Conservation (phyloP, 2,888 invertebrate species). For the Eristalis arbustorum region DNA sequence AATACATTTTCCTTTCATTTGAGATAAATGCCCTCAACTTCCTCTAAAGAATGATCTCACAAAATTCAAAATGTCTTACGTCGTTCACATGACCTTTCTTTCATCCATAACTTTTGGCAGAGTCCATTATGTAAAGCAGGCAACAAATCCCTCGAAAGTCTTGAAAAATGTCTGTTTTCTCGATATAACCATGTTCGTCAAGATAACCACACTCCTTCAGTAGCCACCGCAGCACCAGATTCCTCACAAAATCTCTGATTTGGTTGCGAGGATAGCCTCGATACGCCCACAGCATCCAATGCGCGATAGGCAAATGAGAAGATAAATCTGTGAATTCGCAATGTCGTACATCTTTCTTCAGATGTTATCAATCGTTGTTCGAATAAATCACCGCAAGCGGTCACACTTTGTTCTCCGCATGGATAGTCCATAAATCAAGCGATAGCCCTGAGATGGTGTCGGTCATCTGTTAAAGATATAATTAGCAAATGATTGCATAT, state of each 20-base stretch:
- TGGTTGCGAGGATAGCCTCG: background rate
- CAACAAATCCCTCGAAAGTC: too few relatives aligned
- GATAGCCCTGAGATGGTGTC: conserved; percentile 19
- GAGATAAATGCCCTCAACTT: too few relatives aligned
- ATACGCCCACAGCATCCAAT: background rate
- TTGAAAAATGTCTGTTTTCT: too few relatives aligned
- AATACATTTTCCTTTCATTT: too few relatives aligned
- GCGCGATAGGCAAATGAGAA: background rate
- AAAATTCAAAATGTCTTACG: too few relatives aligned
- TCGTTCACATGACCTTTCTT: too few relatives aligned
- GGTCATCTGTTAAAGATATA: conserved; percentile 17
- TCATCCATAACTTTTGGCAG: too few relatives aligned
- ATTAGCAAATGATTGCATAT: conserved; percentile 23
- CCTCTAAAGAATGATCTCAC: too few relatives aligned
- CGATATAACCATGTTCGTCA: too few relatives aligned
- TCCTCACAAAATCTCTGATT: background rate
- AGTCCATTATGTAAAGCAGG: too few relatives aligned
- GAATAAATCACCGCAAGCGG: conserved; percentile 14
- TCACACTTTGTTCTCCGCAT: conserved; percentile 25
- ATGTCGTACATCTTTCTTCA: background rate
- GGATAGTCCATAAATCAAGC: conserved; percentile 49
- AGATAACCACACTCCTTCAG: too few relatives aligned
- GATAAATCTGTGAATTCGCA: background rate
- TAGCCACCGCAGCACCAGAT: too few relatives aligned
- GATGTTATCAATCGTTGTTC: conserved; percentile 4